A percentile compares a stretch with the other conserved stretches of the same genome.
Evolutionary conservation across 2,888 invertebrate genomes (phyloP).

Genomic region (Phalangium opilio): DNA sequence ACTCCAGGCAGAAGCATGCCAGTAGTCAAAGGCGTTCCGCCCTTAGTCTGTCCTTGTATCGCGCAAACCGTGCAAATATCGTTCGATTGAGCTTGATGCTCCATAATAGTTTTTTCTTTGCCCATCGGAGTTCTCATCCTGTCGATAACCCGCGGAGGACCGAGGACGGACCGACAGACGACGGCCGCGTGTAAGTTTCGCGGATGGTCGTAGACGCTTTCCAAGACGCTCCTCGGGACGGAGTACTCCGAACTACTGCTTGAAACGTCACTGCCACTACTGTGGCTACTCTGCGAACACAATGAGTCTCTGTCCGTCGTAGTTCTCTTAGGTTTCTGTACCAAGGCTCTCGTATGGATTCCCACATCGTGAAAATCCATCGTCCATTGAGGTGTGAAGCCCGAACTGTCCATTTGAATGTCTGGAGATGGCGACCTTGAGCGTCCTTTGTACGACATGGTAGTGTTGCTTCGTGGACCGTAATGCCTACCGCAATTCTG

Average conservation of each 20-base stretch:
- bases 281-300: slow-evolving; percentile 19
- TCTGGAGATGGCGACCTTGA: background rate
- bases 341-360: slow-evolving; percentile 6
- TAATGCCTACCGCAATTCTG: slow-evolving; percentile 15
- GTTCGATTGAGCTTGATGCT: background rate
- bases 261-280: slow-evolving; percentile 36
- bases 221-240: slow-evolving; percentile 17
- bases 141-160: background rate
- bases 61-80: background rate
- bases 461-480: slow-evolving; percentile 5
- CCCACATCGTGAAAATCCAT: slow-evolving; percentile 11
- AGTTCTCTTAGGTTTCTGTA: too few relatives aligned
- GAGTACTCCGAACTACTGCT: slow-evolving; percentile 27
- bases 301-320: slow-evolving; percentile 15
- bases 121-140: background rate
- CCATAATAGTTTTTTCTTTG: background rate
- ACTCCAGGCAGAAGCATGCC: too few relatives aligned
- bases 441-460: background rate
- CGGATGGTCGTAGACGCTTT: slow-evolving; percentile 19
- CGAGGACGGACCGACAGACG: background rate
- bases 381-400: slow-evolving; percentile 16
- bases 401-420: slow-evolving; percentile 5
- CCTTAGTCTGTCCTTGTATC: background rate
- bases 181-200: background rate
- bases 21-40: too few relatives aligned